These are phyloP conservation scores for Meandrusa payeni DNA, from an alignment of 2,888 invertebrate genomes.

Conservation along the genomic window DNA sequence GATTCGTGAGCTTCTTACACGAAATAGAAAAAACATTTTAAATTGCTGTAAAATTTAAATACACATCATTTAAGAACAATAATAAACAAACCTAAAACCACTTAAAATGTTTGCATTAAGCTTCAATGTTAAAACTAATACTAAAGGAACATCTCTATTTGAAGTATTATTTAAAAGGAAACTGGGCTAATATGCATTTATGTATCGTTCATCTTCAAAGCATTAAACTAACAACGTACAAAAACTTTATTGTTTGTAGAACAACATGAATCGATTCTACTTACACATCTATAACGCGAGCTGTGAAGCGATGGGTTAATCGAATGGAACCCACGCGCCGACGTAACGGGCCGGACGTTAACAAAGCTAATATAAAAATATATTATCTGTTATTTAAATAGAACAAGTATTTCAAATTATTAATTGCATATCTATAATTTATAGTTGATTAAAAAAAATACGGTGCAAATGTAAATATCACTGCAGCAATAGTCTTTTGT, in stretches of 20 bases:
- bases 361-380: not conserved
- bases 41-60: no score
- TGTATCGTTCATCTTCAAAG: not conserved
- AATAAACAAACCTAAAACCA: no score
- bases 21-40: no score
- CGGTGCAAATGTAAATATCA: no score
- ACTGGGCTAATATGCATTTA: constrained; percentile 1
- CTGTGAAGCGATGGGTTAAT: constrained; percentile 2
- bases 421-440: no score
- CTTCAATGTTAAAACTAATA: not conserved
- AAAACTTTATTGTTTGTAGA: constrained; percentile 10
- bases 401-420: no score
- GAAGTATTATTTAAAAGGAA: not conserved
- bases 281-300: not conserved
- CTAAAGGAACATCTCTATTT: not conserved
- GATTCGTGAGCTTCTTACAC: no score
- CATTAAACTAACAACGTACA: not conserved
- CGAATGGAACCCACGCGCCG: no score
- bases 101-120: no score
- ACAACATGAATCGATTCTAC: not conserved
- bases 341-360: not conserved
- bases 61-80: no score
- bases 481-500: no score
- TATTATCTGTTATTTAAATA: not conserved
- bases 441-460: no score